Evolutionary conservation across 2,797 vertebrate species (phyloP).

Genomic region (Gymnoscopelus microlampas): DNA sequence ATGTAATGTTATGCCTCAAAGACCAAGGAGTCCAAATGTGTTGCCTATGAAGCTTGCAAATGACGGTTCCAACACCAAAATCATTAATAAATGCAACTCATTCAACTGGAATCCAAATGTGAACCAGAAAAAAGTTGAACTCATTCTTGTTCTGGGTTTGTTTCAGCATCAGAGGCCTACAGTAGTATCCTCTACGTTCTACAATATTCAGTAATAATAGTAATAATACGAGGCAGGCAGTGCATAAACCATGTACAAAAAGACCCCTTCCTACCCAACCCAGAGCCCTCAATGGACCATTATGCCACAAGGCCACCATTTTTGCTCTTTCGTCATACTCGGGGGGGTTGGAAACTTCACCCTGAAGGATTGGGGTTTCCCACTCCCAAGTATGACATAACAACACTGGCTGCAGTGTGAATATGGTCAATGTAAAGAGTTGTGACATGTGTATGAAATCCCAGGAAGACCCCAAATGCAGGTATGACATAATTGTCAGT

Average conservation of each 20-base stretch:
- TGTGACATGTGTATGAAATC: conserved; percentile 58
- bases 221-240: conserved; percentile 88
- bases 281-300: conserved; percentile 49
- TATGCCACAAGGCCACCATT: too few relatives aligned
- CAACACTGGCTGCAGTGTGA: too few relatives aligned
- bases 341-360: too few relatives aligned
- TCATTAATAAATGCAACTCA: neutral
- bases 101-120: neutral
- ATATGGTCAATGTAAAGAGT: conserved; percentile 24
- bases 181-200: conserved; percentile 82
- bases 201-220: conserved; percentile 69
- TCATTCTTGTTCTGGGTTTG: conserved; percentile 31
- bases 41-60: neutral
- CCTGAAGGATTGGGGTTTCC: too few relatives aligned
- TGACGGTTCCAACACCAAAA: neutral
- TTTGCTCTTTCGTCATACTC: too few relatives aligned
- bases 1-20: neutral
- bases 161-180: conserved; percentile 83
- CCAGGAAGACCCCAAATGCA: conserved; percentile 49
- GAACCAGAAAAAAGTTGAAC: conserved; percentile 1
- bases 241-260: conserved; percentile 89
- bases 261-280: conserved; percentile 60
- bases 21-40: conserved; percentile 14
- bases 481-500: conserved; percentile 31
- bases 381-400: too few relatives aligned